Evolutionary conservation across 2,888 invertebrate genomes (phyloP).

Genomic region (Leucania comma): DNA sequence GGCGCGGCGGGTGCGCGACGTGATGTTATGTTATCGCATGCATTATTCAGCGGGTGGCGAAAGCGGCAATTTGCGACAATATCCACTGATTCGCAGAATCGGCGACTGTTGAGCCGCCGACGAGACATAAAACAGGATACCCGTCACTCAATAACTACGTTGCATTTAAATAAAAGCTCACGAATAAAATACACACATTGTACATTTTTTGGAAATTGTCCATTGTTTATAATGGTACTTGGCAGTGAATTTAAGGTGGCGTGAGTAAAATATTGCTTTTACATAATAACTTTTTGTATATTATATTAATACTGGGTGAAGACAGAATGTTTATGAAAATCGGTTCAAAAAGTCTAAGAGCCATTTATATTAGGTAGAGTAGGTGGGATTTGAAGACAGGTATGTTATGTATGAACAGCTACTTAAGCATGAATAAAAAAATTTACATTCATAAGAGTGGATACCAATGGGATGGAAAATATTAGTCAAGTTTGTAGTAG

Average conservation of each 20-base stretch:
- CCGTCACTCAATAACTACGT: conserved; percentile 86
- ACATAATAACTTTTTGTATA: conserved; percentile 39
- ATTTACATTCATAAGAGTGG: conserved; percentile 18
- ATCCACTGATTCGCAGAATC: conserved; percentile 89
- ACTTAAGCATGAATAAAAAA: conserved; percentile 28
- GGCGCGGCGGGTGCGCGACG: conserved; percentile 78
- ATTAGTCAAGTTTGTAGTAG: conserved; percentile 4
- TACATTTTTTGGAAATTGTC: conserved; percentile 59
- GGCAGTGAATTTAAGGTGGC: conserved; percentile 35
- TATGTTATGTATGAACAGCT: conserved; percentile 27
- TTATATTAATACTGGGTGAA: conserved; percentile 37
- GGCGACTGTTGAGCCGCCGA: conserved; percentile 86
- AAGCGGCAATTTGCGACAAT: conserved; percentile 91
- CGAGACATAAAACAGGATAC: conserved; percentile 87
- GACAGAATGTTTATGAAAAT: conserved; percentile 46
- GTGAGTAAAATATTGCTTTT: conserved; percentile 41
- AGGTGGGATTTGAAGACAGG: conserved; percentile 36
- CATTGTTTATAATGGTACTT: conserved; percentile 57
- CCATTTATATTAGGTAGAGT: conserved; percentile 27
- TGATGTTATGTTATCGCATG: conserved; percentile 90
- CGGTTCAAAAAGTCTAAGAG: conserved; percentile 24
- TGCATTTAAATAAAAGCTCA: conserved; percentile 85
- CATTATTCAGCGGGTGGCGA: conserved; percentile 90
- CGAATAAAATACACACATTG: conserved; percentile 58
- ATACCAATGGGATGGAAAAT: conserved; percentile 25